A percentile compares a stretch with the other conserved stretches of the same genome.
These are phyloP conservation scores for Zosterops lateralis DNA, from an alignment of 2,113 vertebrate species.

Conservation along the genomic window DNA sequence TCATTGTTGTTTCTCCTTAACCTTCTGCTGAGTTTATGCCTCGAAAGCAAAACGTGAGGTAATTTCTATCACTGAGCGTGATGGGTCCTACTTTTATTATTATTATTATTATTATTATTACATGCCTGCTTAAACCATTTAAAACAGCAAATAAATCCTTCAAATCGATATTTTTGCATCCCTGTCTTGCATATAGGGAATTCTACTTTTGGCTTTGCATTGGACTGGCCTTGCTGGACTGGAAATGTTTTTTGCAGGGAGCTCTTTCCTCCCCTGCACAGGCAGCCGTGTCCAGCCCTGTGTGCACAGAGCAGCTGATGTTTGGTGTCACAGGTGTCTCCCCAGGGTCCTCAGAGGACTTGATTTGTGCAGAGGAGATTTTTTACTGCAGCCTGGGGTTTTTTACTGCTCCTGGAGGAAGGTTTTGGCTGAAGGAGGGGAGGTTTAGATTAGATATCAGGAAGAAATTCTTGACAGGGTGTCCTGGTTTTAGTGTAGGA, in stretches of 20 bases:
- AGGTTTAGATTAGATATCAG: too few relatives aligned
- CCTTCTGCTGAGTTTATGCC: background rate
- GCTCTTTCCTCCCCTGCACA: background rate
- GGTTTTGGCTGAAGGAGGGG: background rate
- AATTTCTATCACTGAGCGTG: background rate
- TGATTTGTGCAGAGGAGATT: background rate
- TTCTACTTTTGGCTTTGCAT: background rate
- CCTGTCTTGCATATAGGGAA: background rate
- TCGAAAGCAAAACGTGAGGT: constrained; percentile 3
- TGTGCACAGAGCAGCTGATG: background rate
- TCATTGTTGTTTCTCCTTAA: background rate
- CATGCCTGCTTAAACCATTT: constrained; percentile 27
- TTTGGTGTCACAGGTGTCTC: background rate
- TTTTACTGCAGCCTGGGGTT: too few relatives aligned
- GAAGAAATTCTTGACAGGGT: background rate
- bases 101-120: background rate
- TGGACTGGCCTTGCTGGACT: background rate
- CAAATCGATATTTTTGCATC: background rate
- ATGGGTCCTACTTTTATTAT: background rate
- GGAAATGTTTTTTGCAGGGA: background rate
- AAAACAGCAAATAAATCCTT: constrained; percentile 37
- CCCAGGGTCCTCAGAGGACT: accelerated
- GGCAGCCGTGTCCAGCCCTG: background rate
- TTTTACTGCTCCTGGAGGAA: background rate
- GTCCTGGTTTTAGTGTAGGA: too few relatives aligned